Base-by-base conservation (phyloP, 2,797 vertebrate species). In the Thaleichthys pacificus region DNA sequence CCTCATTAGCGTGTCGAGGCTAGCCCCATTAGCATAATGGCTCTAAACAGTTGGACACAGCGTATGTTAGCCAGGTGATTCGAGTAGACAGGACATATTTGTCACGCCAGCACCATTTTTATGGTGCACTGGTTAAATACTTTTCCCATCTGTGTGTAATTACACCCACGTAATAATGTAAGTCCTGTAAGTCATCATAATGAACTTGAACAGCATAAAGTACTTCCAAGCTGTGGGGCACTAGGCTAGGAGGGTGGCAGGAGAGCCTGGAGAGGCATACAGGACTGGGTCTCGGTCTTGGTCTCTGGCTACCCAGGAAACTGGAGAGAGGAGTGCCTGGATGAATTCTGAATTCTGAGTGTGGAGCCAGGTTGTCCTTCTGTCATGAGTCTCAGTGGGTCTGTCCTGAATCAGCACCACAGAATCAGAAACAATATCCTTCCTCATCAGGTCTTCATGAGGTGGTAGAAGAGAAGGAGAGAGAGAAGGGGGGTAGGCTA, bases 71-170 rank as follows among this genome's bases (percentile, higher is more conserved):
- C 64, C 62, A 38, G 62, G 62, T 66, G 47, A 64, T 54, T 11
- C 49, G 63, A 12, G 26, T n/a, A 7, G 51, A 57, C 32, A 38
- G 62, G 63, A 65, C 32, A 35, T 14, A 70, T 62, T 62, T 24
- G 60, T 47, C 69, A 70, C 58, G 58, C 58, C 61, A 35, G 17
- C 21, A 17, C 35, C 47, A 22, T 38, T 61, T 49, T 70, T 61
- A 70, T 51, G 38, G 35, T 24, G 22, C 69, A n/a, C 14, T 61
- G 42, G 38, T 61, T 47, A 49, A 70, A 61, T 49, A 4, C 60
- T 11, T 14, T 24, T 12, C 51, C 51, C 51, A 70, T 70, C 69
- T 70, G 69, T 22, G 19, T 19, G 60, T 15, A 11, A 47, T 30
- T 51, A 47, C 35, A 0, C 19, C 57, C n/a, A 47, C 32, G 47